Evolutionary conservation across 2,797 vertebrate genomes (phyloP), one percentile per base, ranked within the genome.

Genomic region (Choloepus didactylus): DNA sequence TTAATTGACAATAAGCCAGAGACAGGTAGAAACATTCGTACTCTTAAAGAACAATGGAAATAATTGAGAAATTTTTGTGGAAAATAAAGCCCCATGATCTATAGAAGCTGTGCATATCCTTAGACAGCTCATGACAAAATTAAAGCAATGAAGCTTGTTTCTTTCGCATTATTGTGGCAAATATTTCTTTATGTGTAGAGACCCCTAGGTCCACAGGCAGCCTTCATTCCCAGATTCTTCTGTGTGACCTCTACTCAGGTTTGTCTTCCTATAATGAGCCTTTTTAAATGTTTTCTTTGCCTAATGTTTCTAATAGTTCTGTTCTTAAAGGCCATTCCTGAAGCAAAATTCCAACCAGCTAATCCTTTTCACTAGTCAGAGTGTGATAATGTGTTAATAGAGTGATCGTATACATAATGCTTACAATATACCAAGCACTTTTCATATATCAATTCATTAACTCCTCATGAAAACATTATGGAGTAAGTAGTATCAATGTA

Each of bases 31-130:
- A 95, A 89, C 31, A 79, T 11, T 83, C 5, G 6, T 87, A 90
- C 7, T 80, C 12, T 80, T 41, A 84, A 94, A 87, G 51, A 87
- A 86, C 56, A 38, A 16, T 87, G 66, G 35, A 60, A 92, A 23
- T 16, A 92, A 76, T 10, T 90, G 15, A 76, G 27, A 72, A 31
- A n/a, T 67, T 64, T 91, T n/a, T 59, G 23, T 54, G 21, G n/a
- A 66, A 86, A 94, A 81, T 54, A 86, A 83, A 86, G 4, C 5
- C 29, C 31, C 72, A 5, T 29, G 87, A 79, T 87, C 27, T 9
- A 69, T 12, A 87, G 70, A 89, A 70, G 7, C 15, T 35, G 27
- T 56, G n/a, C 8, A 80, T 62, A 85, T n/a, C 41, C 27, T 92
- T 79, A 90, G 62, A 77, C 62, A 90, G 3, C 35, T 73, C 56